These are phyloP conservation scores for Eurypyga helias DNA, from an alignment of 2,113 vertebrate genomes.

Conservation along the genomic window DNA sequence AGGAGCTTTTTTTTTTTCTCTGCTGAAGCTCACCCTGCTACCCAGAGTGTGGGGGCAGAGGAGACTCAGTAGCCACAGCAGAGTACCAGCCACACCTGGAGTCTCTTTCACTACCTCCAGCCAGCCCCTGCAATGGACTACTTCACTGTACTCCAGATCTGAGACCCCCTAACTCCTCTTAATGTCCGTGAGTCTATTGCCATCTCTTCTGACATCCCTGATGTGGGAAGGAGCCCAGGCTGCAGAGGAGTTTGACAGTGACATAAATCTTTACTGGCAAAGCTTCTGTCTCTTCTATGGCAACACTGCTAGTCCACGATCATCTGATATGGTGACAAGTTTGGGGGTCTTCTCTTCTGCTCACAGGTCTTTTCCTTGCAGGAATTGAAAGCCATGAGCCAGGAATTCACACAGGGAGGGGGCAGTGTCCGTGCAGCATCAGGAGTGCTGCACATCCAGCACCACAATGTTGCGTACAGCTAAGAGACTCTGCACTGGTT, in stretches of 20 bases:
- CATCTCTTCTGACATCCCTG: not conserved
- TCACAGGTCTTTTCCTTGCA: not conserved
- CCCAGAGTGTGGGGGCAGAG: not conserved
- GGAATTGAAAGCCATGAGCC: not conserved
- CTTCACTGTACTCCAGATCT: not conserved
- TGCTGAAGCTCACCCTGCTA: not conserved
- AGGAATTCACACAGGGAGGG: not conserved
- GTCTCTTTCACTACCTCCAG: not conserved
- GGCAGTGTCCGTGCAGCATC: not conserved
- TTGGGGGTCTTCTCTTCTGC: not conserved
- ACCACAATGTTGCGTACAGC: fast-evolving
- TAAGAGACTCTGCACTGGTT: not conserved
- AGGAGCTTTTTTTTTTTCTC: not conserved
- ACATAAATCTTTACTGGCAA: not conserved
- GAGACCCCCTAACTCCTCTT: not conserved
- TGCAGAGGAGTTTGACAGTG: not conserved
- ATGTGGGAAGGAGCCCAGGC: not conserved
- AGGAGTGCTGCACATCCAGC: fast-evolving
- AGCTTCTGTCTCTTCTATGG: not conserved
- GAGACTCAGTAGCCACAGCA: fast-evolving
- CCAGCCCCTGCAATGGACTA: not conserved
- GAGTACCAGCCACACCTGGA: not conserved
- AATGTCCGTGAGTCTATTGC: not conserved
- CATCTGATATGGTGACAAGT: not conserved
- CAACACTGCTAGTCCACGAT: not conserved